Evolutionary conservation across 1,140 invertebrate genomes (phyloP).

Genomic region (Hesperophylax magnus): DNA sequence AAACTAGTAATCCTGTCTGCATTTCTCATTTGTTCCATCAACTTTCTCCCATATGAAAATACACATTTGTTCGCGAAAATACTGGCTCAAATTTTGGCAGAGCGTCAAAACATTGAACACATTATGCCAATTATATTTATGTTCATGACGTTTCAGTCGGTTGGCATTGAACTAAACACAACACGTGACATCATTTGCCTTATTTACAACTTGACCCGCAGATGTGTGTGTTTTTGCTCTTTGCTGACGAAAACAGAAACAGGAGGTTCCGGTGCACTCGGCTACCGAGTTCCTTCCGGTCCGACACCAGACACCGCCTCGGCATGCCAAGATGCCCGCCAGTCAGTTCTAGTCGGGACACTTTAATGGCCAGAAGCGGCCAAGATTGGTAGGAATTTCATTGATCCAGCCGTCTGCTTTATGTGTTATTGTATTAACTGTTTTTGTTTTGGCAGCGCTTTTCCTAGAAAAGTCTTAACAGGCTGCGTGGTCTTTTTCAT

Average conservation of each 20-base stretch:
- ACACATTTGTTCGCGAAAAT: too few relatives aligned
- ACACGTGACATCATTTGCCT: not conserved
- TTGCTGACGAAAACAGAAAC: too few relatives aligned
- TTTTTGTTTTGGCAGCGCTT: too few relatives aligned
- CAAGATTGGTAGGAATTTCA: not conserved
- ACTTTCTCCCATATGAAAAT: too few relatives aligned
- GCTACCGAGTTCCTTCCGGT: not conserved
- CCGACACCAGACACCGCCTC: not conserved
- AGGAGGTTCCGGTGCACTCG: not conserved
- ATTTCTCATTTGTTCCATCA: too few relatives aligned
- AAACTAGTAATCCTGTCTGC: too few relatives aligned
- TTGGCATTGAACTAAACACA: too few relatives aligned
- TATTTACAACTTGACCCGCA: constrained; percentile 6
- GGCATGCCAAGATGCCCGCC: not conserved
- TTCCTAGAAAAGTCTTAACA: too few relatives aligned
- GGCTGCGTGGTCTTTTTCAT: too few relatives aligned
- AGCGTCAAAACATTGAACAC: not conserved
- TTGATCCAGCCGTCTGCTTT: too few relatives aligned
- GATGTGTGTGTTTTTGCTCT: not conserved
- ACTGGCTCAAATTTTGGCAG: too few relatives aligned
- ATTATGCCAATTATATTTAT: not conserved
- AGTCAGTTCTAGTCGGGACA: not conserved
- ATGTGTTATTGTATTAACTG: too few relatives aligned
- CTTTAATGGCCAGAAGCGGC: not conserved
- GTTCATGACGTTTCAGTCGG: not conserved